A percentile compares a stretch with the other conserved stretches of the same genome.
Evolutionary conservation across 1,140 invertebrate genomes (phyloP).

Genomic region (Dysdera silvatica): DNA sequence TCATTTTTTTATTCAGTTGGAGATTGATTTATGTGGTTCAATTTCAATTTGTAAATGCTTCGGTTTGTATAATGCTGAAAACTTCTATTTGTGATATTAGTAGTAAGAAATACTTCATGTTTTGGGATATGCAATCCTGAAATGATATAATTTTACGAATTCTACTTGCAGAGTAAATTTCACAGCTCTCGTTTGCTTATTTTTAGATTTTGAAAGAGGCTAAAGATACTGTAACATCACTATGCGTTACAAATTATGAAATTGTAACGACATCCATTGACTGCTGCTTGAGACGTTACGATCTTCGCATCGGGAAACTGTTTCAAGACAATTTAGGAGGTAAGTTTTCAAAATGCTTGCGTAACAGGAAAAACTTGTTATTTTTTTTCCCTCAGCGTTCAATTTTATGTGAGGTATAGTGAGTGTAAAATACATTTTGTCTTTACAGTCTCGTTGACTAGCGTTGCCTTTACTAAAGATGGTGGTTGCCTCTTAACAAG

Average conservation of each 20-base stretch:
- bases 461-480: slow-evolving; percentile 64
- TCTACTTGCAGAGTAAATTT: no score
- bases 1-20: no score
- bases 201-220: slow-evolving; percentile 70
- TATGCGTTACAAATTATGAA: slow-evolving; percentile 79
- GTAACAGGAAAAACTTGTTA: not conserved
- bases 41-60: no score
- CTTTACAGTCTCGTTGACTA: slow-evolving; percentile 26
- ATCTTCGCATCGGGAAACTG: slow-evolving; percentile 75
- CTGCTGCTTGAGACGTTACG: slow-evolving; percentile 75
- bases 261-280: slow-evolving; percentile 88
- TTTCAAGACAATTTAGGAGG: slow-evolving; percentile 76
- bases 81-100: no score
- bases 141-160: no score
- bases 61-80: no score
- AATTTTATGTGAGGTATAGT: not conserved
- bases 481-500: slow-evolving; percentile 77
- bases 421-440: not conserved
- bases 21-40: no score
- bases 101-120: no score
- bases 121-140: no score
- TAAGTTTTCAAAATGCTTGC: slow-evolving; percentile 39
- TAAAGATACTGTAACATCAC: slow-evolving; percentile 81
- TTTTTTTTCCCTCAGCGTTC: not conserved
- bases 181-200: no score